phyloP scores from a whole-genome alignment of 2,888 invertebrate species.

The Hecatera dysodea region DNA sequence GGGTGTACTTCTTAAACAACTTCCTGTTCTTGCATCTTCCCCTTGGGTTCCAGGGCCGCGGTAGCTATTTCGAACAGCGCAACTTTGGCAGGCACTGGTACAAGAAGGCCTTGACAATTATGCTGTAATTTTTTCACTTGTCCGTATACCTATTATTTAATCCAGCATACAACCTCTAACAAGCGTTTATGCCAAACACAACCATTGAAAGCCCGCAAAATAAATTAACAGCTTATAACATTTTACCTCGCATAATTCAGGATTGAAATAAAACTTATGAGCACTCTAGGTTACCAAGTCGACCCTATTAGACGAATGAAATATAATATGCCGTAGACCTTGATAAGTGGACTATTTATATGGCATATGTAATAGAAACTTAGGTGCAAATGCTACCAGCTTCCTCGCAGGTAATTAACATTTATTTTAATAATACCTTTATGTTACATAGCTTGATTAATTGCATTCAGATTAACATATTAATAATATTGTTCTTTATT shows the following conservation, averaged over 20 bases:
- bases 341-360: slow-evolving; percentile 6
- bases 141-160: background rate
- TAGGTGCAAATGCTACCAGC: too few species aligned
- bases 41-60: too few species aligned
- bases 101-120: too few species aligned
- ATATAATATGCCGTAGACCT: background rate
- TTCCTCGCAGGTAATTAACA: background rate
- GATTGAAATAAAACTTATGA: slow-evolving; percentile 23
- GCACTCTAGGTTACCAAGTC: slow-evolving; percentile 18
- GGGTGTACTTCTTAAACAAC: too few species aligned
- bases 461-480: too few species aligned
- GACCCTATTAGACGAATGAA: slow-evolving; percentile 14
- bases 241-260: slow-evolving; percentile 34
- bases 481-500: too few species aligned
- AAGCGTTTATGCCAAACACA: slow-evolving; percentile 5
- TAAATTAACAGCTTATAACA: slow-evolving; percentile 20
- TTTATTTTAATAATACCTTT: background rate
- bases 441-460: background rate
- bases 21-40: too few species aligned
- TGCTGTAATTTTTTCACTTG: too few species aligned
- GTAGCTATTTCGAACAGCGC: too few species aligned
- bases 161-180: background rate
- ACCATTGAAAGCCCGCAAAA: background rate
- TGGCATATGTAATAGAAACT: background rate
- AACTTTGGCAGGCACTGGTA: too few species aligned